These are phyloP conservation scores for Simalia tracyae DNA, from an alignment of 2,797 vertebrate species.

Conservation along the genomic window DNA sequence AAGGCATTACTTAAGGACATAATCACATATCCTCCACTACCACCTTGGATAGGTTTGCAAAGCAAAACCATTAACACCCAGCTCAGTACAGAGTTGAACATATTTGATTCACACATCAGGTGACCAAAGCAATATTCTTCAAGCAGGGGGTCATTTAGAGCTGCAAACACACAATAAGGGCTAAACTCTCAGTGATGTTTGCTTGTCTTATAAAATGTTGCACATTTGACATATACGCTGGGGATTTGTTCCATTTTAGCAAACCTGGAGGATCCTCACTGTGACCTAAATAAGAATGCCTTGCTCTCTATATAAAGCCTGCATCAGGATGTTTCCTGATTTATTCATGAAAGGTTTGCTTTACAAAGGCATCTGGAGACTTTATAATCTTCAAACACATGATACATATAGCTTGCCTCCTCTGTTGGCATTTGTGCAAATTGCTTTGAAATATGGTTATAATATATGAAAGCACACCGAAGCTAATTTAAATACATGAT, in stretches of 20 bases:
- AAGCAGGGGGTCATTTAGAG: constrained; percentile 64
- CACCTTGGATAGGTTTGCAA: background rate
- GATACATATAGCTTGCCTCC: constrained; percentile 74
- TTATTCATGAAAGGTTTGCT: constrained; percentile 83
- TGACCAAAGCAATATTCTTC: constrained; percentile 55
- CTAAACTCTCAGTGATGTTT: constrained; percentile 63
- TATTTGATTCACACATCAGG: constrained; percentile 44
- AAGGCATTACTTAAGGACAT: background rate
- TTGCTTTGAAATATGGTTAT: constrained; percentile 78
- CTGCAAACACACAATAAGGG: constrained; percentile 46
- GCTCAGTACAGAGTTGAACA: constrained; percentile 53
- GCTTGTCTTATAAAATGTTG: constrained; percentile 71
- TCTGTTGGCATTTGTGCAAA: constrained; percentile 78
- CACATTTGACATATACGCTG: constrained; percentile 69
- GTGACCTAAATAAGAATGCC: constrained; percentile 83
- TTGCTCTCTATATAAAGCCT: constrained; percentile 81
- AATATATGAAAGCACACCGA: constrained; percentile 64
- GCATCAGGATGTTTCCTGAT: constrained; percentile 82
- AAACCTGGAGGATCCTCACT: constrained; percentile 79
- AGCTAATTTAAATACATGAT: constrained; percentile 74
- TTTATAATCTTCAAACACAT: constrained; percentile 78
- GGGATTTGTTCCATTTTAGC: constrained; percentile 79
- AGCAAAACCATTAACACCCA: constrained; percentile 13
- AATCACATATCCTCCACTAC: background rate
- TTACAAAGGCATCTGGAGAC: constrained; percentile 79